These are phyloP conservation scores for Dryomyza anilis DNA, from an alignment of 2,888 invertebrate genomes.

Conservation along the genomic window DNA sequence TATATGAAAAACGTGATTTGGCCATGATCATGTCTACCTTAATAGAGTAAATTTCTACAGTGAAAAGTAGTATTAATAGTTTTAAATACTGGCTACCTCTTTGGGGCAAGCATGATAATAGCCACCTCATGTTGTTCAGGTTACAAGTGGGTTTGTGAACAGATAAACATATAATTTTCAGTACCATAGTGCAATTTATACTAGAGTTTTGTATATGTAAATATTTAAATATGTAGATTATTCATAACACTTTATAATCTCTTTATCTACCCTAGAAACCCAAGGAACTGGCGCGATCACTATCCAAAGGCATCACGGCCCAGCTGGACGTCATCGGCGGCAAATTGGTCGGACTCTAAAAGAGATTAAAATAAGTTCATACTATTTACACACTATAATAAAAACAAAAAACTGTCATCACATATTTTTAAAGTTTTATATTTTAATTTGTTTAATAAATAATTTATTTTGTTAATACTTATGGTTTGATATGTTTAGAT, in stretches of 20 bases:
- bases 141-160: too few relatives aligned
- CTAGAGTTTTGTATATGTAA: too few relatives aligned
- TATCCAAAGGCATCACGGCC: conserved; percentile 57
- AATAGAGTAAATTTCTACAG: too few relatives aligned
- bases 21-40: too few relatives aligned
- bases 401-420: too few relatives aligned
- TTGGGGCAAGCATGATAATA: too few relatives aligned
- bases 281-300: conserved; percentile 50
- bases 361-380: not conserved
- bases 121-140: too few relatives aligned
- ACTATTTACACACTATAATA: too few relatives aligned
- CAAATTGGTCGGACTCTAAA: conserved; percentile 56
- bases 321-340: conserved; percentile 56
- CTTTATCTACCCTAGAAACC: conserved; percentile 50
- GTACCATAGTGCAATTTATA: not conserved
- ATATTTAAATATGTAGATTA: not conserved
- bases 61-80: too few relatives aligned
- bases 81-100: too few relatives aligned
- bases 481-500: not conserved
- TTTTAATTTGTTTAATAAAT: conserved; percentile 29
- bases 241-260: not conserved
- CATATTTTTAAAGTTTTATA: not conserved
- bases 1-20: too few relatives aligned
- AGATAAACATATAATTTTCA: not conserved
- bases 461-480: conserved; percentile 29